Conservation (phyloP, 2,797 vertebrate genomes). For the Streptopelia turtur region DNA sequence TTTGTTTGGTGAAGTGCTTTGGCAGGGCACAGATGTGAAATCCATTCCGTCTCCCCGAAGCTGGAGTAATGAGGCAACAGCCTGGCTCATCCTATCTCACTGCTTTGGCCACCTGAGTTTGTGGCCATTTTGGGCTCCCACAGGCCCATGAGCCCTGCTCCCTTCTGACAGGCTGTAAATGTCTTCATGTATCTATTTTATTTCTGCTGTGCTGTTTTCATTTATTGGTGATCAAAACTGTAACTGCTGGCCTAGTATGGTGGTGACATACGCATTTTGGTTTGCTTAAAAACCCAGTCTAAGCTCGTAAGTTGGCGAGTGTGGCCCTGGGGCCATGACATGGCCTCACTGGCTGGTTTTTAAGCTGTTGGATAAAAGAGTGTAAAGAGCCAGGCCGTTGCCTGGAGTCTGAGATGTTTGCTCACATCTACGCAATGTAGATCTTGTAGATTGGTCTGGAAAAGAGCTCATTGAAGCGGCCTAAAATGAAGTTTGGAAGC, state of each 20-base stretch:
- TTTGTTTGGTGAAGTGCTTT: background rate
- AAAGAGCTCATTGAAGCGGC: background rate
- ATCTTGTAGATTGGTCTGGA: background rate
- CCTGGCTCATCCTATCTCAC: rapidly evolving
- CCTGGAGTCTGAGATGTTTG: background rate
- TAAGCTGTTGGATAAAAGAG: background rate
- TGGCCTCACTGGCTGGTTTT: rapidly evolving
- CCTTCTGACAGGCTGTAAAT: background rate
- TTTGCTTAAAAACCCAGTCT: background rate
- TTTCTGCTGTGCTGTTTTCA: background rate
- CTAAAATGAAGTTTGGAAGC: background rate
- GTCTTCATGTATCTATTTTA: background rate
- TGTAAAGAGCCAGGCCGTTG: background rate
- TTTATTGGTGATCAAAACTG: rapidly evolving
- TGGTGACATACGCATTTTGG: background rate
- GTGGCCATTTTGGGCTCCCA: rapidly evolving
- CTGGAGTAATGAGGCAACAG: background rate
- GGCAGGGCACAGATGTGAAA: background rate
- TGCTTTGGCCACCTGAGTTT: rapidly evolving
- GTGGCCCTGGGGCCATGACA: background rate
- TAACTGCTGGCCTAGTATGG: background rate
- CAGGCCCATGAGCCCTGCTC: rapidly evolving
- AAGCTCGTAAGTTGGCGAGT: rapidly evolving
- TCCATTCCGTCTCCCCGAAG: background rate
- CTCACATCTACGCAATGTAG: rapidly evolving